phyloP scores from a whole-genome alignment of 1,140 invertebrate genomes.

The Rhyzopertha dominica region DNA sequence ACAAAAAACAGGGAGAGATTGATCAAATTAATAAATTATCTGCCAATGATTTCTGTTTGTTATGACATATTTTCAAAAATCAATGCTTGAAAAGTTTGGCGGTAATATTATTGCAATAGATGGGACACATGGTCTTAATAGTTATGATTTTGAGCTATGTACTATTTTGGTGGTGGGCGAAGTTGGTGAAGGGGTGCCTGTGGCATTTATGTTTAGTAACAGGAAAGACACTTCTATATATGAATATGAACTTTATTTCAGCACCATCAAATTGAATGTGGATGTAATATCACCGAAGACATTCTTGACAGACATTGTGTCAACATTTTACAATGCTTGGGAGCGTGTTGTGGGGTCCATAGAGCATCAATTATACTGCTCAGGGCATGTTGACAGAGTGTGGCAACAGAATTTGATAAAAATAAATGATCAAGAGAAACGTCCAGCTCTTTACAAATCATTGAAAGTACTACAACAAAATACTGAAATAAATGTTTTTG shows the following conservation, averaged over 20 bases:
- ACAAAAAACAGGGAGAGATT: slow-evolving; percentile 6
- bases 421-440: slow-evolving; percentile 18
- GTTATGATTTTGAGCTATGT: slow-evolving; percentile 27
- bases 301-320: slow-evolving; percentile 23
- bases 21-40: background rate
- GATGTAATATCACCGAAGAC: slow-evolving; percentile 10
- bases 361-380: slow-evolving; percentile 14
- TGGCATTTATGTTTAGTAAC: slow-evolving; percentile 26
- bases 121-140: slow-evolving; percentile 25
- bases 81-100: slow-evolving; percentile 23
- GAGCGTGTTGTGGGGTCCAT: slow-evolving; percentile 14
- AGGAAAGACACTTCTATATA: slow-evolving; percentile 20
- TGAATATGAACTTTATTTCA: slow-evolving; percentile 17
- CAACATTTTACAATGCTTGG: slow-evolving; percentile 21
- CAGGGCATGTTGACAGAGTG: slow-evolving; percentile 20
- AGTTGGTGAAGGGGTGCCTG: slow-evolving; percentile 20
- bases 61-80: slow-evolving; percentile 21
- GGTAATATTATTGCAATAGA: slow-evolving; percentile 21
- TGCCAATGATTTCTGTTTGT: slow-evolving; percentile 22
- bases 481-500: no score
- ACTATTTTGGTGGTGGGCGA: slow-evolving; percentile 28
- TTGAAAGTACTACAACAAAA: no score
- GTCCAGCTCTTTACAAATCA: slow-evolving; percentile 15
- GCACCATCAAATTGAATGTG: slow-evolving; percentile 13
- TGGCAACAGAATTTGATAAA: slow-evolving; percentile 24